Percentiles rank a stretch among this genome's conserved stretches.
These are phyloP conservation scores for Philopotamus ludificatus DNA, from an alignment of 1,140 invertebrate species.

Conservation along the genomic window DNA sequence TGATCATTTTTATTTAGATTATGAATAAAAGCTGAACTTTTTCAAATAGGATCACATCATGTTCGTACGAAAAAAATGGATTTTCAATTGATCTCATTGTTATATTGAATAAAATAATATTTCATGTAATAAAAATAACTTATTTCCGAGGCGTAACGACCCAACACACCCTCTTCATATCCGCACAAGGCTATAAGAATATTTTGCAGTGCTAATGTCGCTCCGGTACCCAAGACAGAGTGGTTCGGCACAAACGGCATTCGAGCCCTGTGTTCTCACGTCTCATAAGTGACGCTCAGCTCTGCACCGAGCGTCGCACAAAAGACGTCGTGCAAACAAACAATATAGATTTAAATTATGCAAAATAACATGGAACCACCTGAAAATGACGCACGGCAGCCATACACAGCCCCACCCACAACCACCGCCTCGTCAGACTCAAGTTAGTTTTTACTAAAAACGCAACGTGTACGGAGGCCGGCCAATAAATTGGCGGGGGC, in stretches of 20 bases:
- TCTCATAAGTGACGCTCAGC: background rate
- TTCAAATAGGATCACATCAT: too few relatives aligned
- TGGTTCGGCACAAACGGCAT: background rate
- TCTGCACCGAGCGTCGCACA: background rate
- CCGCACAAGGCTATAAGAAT: conserved; percentile 1
- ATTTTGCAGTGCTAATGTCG: conserved; percentile 17
- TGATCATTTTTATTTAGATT: too few relatives aligned
- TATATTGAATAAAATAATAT: too few relatives aligned
- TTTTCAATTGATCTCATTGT: too few relatives aligned
- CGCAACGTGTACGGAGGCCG: too few relatives aligned
- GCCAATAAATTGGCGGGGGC: conserved; percentile 5
- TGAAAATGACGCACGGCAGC: too few relatives aligned
- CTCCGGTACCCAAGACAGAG: background rate
- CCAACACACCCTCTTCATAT: background rate
- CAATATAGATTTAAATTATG: conserved; percentile 15
- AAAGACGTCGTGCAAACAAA: background rate
- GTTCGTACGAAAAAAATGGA: too few relatives aligned
- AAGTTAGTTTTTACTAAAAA: too few relatives aligned
- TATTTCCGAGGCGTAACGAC: background rate
- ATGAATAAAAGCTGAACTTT: too few relatives aligned
- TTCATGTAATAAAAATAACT: too few relatives aligned
- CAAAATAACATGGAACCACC: conserved; percentile 10
- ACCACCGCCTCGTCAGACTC: too few relatives aligned
- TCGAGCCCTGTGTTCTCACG: background rate
- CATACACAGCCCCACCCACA: too few relatives aligned